Percentiles rank a stretch among this genome's conserved stretches.
These are phyloP conservation scores for Otis tarda DNA, from an alignment of 2,113 vertebrate species.

Conservation along the genomic window DNA sequence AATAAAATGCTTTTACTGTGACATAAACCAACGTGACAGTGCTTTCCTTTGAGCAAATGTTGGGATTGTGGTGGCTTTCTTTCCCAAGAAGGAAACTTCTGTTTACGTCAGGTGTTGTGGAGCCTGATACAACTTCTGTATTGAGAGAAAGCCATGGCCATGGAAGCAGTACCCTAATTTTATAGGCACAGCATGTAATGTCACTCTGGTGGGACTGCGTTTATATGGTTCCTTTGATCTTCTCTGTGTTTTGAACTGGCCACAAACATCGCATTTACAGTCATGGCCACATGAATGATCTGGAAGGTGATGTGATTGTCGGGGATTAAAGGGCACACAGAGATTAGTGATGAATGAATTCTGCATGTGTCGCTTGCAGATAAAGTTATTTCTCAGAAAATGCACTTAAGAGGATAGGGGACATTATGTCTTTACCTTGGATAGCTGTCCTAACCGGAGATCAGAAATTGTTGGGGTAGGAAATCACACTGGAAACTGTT, in stretches of 20 bases:
- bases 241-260: background rate
- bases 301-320: background rate
- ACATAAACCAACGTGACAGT: background rate
- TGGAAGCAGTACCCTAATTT: background rate
- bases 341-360: background rate
- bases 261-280: background rate
- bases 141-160: background rate
- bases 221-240: conserved; percentile 16
- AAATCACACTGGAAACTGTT: background rate
- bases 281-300: background rate
- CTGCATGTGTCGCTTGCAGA: background rate
- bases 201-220: background rate
- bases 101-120: background rate
- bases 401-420: background rate
- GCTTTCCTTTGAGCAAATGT: background rate
- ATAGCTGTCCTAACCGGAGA: background rate
- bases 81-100: background rate
- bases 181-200: background rate
- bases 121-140: background rate
- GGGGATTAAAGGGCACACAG: background rate
- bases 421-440: background rate
- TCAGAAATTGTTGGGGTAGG: background rate
- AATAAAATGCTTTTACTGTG: background rate
- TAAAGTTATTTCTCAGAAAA: background rate
- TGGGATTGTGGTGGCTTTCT: background rate